Evolutionary conservation across 1,140 invertebrate species (phyloP), one percentile per base, ranked within the genome.

Genomic region (Cotesia typhae): DNA sequence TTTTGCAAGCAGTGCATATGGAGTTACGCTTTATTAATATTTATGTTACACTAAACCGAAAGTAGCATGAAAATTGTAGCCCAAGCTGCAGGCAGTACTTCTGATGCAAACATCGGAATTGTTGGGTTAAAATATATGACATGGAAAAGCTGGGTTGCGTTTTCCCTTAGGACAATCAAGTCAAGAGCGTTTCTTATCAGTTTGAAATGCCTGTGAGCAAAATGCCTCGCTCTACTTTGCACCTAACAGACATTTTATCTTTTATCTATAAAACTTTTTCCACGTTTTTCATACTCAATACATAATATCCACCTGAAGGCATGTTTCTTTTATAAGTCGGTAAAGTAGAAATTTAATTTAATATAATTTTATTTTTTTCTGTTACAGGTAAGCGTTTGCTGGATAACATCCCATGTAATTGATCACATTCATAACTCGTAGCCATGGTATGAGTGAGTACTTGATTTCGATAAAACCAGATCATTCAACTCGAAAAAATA

Each of bases 231-330:
- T 64, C 68, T 63, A 73, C 69, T 75, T 75, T 75, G 70, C 74
- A 75, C 72, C 71, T 73, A 68, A 38, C 68, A 66, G 53, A 70
- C 72, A 59, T 73, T 75, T 71, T 73, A 73, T 75, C 69, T 71
- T 53, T 47, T 65, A 71, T 72, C 74, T 57, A 60, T 61, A 71
- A 67, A 67, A 70, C 64, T 70, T 64, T 57, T 51, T 63, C 52
- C 53, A 37, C 53, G 52, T 72, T 41, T 67, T 66, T 35, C 64
- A 67, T 74, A 47, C 41, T 10, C 41, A 47, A 47, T 47, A 47
- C 41, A 47, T 47, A 47, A 47, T 74, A 47, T 66, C 64, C 37
- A 17, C 36, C 41, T 9, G 36, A 69, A 69, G 14, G 52, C 5
- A 12, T 35, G 9, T 70, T 65, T 6, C 7, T 20, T 37, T 64